Base-by-base conservation (phyloP, 2,113 vertebrate species). In the Crotalus tigris region DNA sequence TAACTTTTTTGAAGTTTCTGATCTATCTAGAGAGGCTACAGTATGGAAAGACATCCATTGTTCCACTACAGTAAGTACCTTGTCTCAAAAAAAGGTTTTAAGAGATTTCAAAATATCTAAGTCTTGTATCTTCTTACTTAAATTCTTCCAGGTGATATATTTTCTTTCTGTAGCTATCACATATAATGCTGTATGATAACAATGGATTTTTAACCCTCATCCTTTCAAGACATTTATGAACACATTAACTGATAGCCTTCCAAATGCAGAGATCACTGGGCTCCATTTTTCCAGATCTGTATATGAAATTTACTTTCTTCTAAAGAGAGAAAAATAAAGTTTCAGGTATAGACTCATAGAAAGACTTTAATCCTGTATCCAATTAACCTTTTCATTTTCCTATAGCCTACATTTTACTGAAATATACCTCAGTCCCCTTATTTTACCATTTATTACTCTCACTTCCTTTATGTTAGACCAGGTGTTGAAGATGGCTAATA, bases 21-120 rank as follows among this genome's bases (percentile, higher is more conserved):
- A 99, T 97, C 98, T 99, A 95, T 99, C 99, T 95, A 98, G 99
- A 93, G 99, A 99, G 96, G 98, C 99, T 39, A 98, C 99, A 85
- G 98, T 99, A 91, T 99, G 99, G 99, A 99, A 99, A 98, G 99
- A 99, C 96, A 99, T 99, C 96, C 98, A 98, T 54, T 99, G 98
- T 92, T 98, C 99, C 64, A 99, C 99, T 39, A 98, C 98, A 88
- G 99, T 99, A 97, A 99, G 99, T 98, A 96, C 97, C 85, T 96
- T 96, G 91, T 97, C 94, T 57, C 91, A 94, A 94, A 95, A 96
- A 94, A 4, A 5, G 29, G 61, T 94, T 95, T 92, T 90, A 0
- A 2, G 26, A 24, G 88, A n/a, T 39, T 29, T 58, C 39, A 44
- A 54, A 10, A 85, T 46, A 39, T 17, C 33, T 46, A 26, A 23